Conservation (phyloP, 2,113 vertebrate genomes). For the Chaenocephalus aceratus region DNA sequence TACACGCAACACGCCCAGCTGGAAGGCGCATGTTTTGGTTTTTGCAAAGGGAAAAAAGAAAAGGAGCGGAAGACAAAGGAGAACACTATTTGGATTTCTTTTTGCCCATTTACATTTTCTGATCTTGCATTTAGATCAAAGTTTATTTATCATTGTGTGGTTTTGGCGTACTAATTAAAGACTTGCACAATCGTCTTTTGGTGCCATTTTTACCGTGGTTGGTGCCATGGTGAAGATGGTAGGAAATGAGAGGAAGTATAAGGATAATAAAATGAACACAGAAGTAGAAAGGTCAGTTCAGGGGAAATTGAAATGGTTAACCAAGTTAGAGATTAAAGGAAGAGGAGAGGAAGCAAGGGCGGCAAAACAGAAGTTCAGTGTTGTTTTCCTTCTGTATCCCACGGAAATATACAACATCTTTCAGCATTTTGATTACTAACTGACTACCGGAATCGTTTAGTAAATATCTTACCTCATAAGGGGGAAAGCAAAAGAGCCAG, state of each 20-base stretch:
- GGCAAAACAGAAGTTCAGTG: slow-evolving; percentile 12
- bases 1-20: slow-evolving; percentile 71
- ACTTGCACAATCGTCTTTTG: slow-evolving; percentile 7
- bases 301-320: slow-evolving; percentile 37
- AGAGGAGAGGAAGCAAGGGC: slow-evolving; percentile 17
- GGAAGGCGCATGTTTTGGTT: slow-evolving; percentile 60
- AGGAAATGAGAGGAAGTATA: slow-evolving; percentile 3
- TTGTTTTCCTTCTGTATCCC: slow-evolving; percentile 41
- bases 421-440: slow-evolving; percentile 12
- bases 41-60: slow-evolving; percentile 26
- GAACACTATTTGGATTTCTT: slow-evolving; percentile 29
- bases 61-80: slow-evolving; percentile 24
- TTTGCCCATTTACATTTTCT: slow-evolving; percentile 29
- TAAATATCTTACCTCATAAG: slow-evolving; percentile 4
- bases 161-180: slow-evolving; percentile 48
- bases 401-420: slow-evolving; percentile 18
- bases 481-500: background rate
- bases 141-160: slow-evolving; percentile 47
- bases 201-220: slow-evolving; percentile 3
- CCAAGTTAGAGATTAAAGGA: slow-evolving; percentile 5
- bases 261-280: slow-evolving; percentile 9
- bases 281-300: slow-evolving; percentile 40
- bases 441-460: background rate
- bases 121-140: slow-evolving; percentile 35
- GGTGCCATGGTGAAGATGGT: slow-evolving; percentile 12